These are phyloP conservation scores for Scatophagus argus DNA, from an alignment of 2,113 vertebrate species.

Conservation along the genomic window DNA sequence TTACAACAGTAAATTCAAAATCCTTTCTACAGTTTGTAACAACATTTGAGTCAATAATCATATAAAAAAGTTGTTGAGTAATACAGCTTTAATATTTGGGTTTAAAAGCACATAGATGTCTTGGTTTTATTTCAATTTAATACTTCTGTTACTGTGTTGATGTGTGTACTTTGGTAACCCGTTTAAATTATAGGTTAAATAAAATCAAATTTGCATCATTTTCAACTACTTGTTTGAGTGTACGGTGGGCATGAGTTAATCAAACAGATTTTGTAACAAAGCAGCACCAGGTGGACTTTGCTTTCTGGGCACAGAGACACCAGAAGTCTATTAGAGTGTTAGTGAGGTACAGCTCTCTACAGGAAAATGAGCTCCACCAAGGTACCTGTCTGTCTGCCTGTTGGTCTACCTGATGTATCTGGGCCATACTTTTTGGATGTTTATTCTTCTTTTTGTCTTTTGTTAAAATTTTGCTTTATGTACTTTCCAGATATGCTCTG, in stretches of 20 bases:
- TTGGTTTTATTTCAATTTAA: too few relatives aligned
- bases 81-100: too few relatives aligned
- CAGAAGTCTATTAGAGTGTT: neutral
- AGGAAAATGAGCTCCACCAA: slow-evolving; percentile 22
- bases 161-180: too few relatives aligned
- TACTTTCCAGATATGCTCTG: slow-evolving; percentile 1
- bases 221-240: slow-evolving; percentile 12
- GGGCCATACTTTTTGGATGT: neutral
- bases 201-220: too few relatives aligned
- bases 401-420: neutral
- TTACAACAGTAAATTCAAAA: too few relatives aligned
- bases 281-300: slow-evolving; percentile 37
- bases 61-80: too few relatives aligned
- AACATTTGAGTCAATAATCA: too few relatives aligned
- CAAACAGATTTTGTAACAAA: slow-evolving; percentile 23
- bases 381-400: slow-evolving; percentile 1
- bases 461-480: too few relatives aligned
- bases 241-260: neutral
- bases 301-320: neutral
- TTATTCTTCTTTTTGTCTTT: neutral
- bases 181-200: too few relatives aligned
- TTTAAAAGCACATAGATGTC: too few relatives aligned
- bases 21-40: too few relatives aligned
- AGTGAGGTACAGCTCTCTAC: neutral
- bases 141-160: too few relatives aligned